Conservation (phyloP, 2,113 vertebrate species). For the Colaptes auratus region DNA sequence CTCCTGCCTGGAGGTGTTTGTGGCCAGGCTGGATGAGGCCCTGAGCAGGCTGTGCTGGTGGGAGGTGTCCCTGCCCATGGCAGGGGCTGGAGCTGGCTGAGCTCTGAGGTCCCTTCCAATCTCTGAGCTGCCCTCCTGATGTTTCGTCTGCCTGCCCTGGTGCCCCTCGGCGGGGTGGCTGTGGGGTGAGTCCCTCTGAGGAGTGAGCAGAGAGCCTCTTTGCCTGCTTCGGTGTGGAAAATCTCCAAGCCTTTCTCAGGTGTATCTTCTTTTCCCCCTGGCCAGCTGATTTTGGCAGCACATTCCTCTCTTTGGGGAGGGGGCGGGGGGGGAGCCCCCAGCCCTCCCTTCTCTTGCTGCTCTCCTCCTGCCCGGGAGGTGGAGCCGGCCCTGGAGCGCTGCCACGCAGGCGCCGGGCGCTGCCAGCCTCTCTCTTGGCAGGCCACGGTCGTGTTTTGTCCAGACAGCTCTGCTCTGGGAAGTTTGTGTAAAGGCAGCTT, state of each 20-base stretch:
- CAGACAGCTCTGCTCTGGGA: constrained; percentile 55
- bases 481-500: constrained; percentile 44
- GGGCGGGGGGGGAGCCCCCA: not conserved
- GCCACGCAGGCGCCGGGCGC: not conserved
- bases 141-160: not conserved
- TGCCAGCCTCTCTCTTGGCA: constrained; percentile 45
- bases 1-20: too few relatives aligned
- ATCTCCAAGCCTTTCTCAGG: not conserved
- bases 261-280: not conserved
- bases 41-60: too few relatives aligned
- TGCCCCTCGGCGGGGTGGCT: not conserved
- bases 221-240: not conserved
- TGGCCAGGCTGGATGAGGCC: too few relatives aligned
- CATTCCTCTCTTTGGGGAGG: not conserved
- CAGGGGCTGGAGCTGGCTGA: too few relatives aligned
- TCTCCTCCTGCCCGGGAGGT: not conserved
- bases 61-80: too few relatives aligned
- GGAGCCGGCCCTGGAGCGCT: not conserved
- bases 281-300: not conserved
- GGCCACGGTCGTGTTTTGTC: constrained; percentile 31
- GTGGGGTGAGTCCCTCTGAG: not conserved
- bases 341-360: not conserved
- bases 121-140: not conserved
- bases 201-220: not conserved
- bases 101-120: too few relatives aligned